Conservation (phyloP, 2,888 invertebrate species). For the Megalurothrips usitatus region DNA sequence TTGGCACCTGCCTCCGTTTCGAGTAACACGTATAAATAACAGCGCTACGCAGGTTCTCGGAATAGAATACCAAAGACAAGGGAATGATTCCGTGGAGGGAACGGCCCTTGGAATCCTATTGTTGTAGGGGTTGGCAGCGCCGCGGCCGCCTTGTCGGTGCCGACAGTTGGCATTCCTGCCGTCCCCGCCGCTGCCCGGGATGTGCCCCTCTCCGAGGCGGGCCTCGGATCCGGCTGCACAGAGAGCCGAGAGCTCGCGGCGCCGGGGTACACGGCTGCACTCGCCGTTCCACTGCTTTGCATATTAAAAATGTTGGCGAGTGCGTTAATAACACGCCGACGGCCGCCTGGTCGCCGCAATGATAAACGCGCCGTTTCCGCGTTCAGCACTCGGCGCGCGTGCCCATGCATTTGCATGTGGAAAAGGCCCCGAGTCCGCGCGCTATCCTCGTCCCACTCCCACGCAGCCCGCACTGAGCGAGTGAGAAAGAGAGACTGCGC, state of each 20-base stretch:
- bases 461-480: neutral
- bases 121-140: slow-evolving; percentile 10
- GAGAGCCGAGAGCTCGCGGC: too few species aligned
- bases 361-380: neutral
- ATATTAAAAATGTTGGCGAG: neutral
- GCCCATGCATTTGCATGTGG: slow-evolving; percentile 10
- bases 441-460: too few species aligned
- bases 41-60: neutral
- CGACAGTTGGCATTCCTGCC: slow-evolving; percentile 11
- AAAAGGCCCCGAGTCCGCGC: too few species aligned
- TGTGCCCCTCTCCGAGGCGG: too few species aligned
- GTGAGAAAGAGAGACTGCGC: neutral
- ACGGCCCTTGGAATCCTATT: slow-evolving; percentile 13
- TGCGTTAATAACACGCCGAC: neutral
- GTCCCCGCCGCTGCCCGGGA: too few species aligned
- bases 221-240: too few species aligned
- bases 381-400: neutral
- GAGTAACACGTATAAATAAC: too few species aligned
- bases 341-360: neutral
- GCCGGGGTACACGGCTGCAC: neutral
- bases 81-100: neutral
- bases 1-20: neutral
- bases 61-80: slow-evolving; percentile 9
- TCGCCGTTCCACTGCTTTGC: neutral
- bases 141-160: neutral